A percentile compares a stretch with the other conserved stretches of the same genome.
Conservation (phyloP, 1,140 invertebrate genomes). For the Drosophila persimilis region DNA sequence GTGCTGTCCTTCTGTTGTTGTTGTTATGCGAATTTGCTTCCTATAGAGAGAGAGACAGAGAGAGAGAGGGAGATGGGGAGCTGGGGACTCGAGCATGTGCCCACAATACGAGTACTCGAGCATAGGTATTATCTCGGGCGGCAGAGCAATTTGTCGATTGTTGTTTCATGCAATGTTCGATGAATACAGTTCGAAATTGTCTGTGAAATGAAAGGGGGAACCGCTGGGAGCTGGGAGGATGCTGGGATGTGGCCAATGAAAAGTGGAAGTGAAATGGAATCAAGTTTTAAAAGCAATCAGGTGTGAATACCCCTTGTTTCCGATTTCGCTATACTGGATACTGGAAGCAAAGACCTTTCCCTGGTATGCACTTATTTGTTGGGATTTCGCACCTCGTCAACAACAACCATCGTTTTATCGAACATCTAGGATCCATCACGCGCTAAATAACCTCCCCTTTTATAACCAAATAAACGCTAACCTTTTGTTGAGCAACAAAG, state of each 20-base stretch:
- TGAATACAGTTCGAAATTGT: slow-evolving; percentile 20
- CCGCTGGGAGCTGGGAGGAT: neutral
- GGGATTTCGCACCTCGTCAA: too few relatives aligned
- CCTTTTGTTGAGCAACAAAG: slow-evolving; percentile 18
- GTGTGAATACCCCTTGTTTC: slow-evolving; percentile 2
- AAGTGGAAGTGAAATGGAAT: slow-evolving; percentile 17
- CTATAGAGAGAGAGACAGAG: slow-evolving; percentile 36
- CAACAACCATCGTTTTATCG: neutral
- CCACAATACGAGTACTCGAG: slow-evolving; percentile 3
- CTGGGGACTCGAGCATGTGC: slow-evolving; percentile 63
- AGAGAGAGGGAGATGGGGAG: neutral
- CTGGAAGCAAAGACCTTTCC: too few relatives aligned
- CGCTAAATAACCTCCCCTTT: slow-evolving; percentile 4
- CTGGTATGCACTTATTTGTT: too few relatives aligned
- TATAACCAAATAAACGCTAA: slow-evolving; percentile 15
- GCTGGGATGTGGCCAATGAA: neutral
- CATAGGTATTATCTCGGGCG: slow-evolving; percentile 32
- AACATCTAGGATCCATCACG: neutral
- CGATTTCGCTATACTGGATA: too few relatives aligned
- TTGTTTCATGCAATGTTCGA: slow-evolving; percentile 63
- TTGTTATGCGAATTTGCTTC: slow-evolving; percentile 51
- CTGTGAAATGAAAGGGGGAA: slow-evolving; percentile 15
- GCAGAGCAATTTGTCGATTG: slow-evolving; percentile 59
- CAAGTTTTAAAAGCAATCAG: slow-evolving; percentile 17
- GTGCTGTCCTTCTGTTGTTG: slow-evolving; percentile 2